Conservation (phyloP, 2,113 vertebrate species). For the Eretmochelys imbricata region DNA sequence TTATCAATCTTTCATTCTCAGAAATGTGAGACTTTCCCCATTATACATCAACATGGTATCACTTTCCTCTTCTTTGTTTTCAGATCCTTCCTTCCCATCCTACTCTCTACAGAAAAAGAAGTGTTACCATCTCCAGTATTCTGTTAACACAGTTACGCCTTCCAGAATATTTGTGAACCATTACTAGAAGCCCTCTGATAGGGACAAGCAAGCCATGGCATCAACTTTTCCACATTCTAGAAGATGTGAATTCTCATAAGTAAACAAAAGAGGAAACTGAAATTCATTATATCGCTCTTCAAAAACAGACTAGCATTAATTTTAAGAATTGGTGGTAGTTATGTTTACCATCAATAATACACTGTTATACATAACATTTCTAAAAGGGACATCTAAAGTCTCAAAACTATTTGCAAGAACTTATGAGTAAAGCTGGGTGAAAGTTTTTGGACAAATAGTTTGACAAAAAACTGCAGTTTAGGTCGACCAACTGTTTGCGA, state of each 20-base stretch:
- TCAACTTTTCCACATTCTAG: neutral
- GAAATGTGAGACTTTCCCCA: constrained; percentile 56
- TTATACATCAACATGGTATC: constrained; percentile 44
- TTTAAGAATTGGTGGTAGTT: neutral
- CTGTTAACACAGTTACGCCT: constrained; percentile 12
- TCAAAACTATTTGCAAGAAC: too few relatives aligned
- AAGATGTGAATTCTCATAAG: neutral
- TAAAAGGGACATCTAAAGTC: neutral
- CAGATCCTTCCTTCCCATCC: constrained; percentile 12
- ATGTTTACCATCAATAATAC: neutral
- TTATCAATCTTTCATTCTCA: constrained; percentile 13
- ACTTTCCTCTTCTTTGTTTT: constrained; percentile 17
- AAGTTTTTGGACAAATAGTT: too few relatives aligned
- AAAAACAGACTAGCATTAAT: neutral
- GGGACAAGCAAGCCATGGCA: neutral
- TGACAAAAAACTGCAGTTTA: too few relatives aligned
- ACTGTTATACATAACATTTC: neutral
- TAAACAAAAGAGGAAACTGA: neutral
- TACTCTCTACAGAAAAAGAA: neutral
- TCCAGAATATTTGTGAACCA: neutral
- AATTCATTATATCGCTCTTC: constrained; percentile 14
- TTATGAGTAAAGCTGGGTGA: too few relatives aligned
- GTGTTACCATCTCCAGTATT: constrained; percentile 3
- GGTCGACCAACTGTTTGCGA: too few relatives aligned
- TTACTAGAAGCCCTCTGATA: neutral